A percentile compares a stretch with the other conserved stretches of the same genome.
Evolutionary conservation across 2,113 vertebrate genomes (phyloP).

Genomic region (Urocolius indicus): DNA sequence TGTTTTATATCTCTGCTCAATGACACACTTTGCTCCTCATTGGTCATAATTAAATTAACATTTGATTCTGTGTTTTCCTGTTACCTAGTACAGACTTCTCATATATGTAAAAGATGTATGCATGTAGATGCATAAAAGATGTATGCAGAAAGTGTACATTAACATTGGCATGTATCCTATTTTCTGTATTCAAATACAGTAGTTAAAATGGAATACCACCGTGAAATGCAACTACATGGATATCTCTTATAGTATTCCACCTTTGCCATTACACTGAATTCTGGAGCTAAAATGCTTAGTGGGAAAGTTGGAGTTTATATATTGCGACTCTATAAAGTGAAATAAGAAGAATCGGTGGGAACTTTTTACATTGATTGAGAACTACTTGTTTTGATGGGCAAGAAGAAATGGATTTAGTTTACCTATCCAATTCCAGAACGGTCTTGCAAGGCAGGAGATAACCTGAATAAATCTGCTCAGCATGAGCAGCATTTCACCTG

Average conservation of each 20-base stretch:
- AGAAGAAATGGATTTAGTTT: not conserved
- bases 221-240: not conserved
- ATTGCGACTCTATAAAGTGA: not conserved
- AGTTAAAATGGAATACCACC: not conserved
- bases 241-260: not conserved
- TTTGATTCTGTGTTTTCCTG: not conserved
- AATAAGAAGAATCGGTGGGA: not conserved
- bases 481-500: not conserved
- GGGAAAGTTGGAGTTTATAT: not conserved
- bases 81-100: not conserved
- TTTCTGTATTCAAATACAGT: not conserved
- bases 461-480: not conserved
- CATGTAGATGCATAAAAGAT: not conserved
- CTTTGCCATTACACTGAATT: not conserved
- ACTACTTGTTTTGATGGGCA: not conserved
- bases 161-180: not conserved
- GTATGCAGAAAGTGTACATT: not conserved
- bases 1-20: not conserved
- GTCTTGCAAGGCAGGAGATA: not conserved
- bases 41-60: not conserved
- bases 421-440: not conserved
- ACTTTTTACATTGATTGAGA: not conserved
- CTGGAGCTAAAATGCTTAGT: not conserved
- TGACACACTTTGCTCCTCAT: not conserved
- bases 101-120: not conserved